Percentiles rank a stretch among this genome's conserved stretches.
Conservation (phyloP, 2,113 vertebrate genomes). For the Notothenia rossii region DNA sequence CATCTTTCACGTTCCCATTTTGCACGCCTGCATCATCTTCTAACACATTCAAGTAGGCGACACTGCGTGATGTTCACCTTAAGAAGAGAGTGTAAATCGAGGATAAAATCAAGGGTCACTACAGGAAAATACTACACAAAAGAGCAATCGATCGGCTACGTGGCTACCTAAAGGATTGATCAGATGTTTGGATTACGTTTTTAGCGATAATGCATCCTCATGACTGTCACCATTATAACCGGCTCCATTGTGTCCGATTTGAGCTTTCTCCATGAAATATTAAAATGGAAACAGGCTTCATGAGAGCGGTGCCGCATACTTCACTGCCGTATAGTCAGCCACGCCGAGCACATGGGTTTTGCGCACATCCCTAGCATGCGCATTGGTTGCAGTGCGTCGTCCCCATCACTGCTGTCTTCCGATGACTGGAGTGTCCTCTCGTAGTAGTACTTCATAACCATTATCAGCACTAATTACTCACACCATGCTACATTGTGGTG, state of each 20-base stretch:
- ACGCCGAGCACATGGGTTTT: constrained; percentile 80
- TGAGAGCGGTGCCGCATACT: constrained; percentile 66
- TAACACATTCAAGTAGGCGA: constrained; percentile 38
- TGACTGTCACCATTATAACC: neutral
- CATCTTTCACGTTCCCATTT: constrained; percentile 67
- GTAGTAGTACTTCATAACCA: constrained; percentile 24
- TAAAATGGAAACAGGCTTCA: constrained; percentile 69
- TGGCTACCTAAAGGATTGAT: neutral
- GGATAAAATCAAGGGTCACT: constrained; percentile 13
- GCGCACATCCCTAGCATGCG: constrained; percentile 78
- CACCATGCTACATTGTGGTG: constrained; percentile 1
- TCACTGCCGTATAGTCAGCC: constrained; percentile 70
- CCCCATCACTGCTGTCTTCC: constrained; percentile 52
- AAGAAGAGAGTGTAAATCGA: constrained; percentile 31
- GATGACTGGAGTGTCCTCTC: constrained; percentile 74
- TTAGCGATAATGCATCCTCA: constrained; percentile 1
- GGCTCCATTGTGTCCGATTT: constrained; percentile 54
- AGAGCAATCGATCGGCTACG: neutral
- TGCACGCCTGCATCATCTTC: constrained; percentile 71
- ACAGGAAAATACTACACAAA: neutral
- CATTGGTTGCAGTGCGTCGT: constrained; percentile 80
- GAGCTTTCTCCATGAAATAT: constrained; percentile 70
- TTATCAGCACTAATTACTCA: constrained; percentile 14
- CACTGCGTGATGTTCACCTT: constrained; percentile 49
- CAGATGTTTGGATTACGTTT: neutral